Evolutionary conservation across 92 coral and sea anemone genomes (phyloP).

Genomic region (Actinostola sp.): DNA sequence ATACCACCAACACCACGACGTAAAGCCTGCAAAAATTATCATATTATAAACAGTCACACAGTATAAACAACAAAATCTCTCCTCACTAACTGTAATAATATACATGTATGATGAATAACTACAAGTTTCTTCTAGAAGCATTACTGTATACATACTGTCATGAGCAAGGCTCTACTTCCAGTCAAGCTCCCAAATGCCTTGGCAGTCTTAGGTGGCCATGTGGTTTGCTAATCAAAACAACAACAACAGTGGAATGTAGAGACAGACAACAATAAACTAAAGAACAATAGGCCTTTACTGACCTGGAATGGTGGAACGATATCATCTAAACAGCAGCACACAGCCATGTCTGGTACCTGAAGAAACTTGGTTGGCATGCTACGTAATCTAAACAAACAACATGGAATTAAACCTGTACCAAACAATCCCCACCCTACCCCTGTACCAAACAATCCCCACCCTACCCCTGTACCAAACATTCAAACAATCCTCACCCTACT

Average conservation of each 20-base stretch:
- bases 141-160: slow-evolving; percentile 66
- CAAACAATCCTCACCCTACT: neutral
- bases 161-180: slow-evolving; percentile 83
- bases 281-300: neutral
- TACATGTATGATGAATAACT: too few species aligned
- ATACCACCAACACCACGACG: slow-evolving; percentile 59
- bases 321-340: slow-evolving; percentile 83
- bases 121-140: neutral
- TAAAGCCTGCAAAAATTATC: slow-evolving; percentile 3
- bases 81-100: too few species aligned
- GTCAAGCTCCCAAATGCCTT: slow-evolving; percentile 97
- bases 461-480: neutral
- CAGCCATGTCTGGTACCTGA: slow-evolving; percentile 87
- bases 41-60: too few species aligned
- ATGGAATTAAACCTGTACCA: neutral
- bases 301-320: slow-evolving; percentile 95
- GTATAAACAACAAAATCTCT: too few species aligned
- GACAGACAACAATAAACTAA: neutral
- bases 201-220: slow-evolving; percentile 87
- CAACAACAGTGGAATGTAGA: neutral
- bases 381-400: slow-evolving; percentile 58
- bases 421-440: slow-evolving; percentile 5
- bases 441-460: neutral
- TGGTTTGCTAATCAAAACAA: slow-evolving; percentile 56
- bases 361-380: slow-evolving; percentile 77